Conservation (phyloP, 2,888 invertebrate species). For the Drosophila merina region DNA sequence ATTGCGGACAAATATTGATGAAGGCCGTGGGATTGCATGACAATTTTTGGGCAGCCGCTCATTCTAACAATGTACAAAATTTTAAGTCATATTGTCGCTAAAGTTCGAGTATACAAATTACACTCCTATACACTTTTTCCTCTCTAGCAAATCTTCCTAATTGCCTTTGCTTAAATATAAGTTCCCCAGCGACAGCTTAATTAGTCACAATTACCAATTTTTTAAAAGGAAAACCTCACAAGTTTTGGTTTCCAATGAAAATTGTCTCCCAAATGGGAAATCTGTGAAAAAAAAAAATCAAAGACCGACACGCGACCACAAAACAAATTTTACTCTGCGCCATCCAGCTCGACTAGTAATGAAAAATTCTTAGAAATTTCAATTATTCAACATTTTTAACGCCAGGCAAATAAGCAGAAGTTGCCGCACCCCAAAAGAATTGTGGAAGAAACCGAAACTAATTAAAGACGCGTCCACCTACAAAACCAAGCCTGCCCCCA, state of each 20-base stretch:
- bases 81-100: not conserved
- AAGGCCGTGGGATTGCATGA: not conserved
- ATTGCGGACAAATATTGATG: slow-evolving; percentile 31
- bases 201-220: slow-evolving; percentile 55
- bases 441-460: slow-evolving; percentile 58
- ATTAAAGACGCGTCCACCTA: slow-evolving; percentile 78
- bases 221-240: slow-evolving; percentile 26
- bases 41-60: slow-evolving; percentile 10
- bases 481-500: slow-evolving; percentile 46
- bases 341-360: slow-evolving; percentile 56
- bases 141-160: slow-evolving; percentile 20
- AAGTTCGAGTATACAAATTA: too few relatives aligned
- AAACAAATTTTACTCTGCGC: slow-evolving; percentile 44
- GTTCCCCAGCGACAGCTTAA: slow-evolving; percentile 38
- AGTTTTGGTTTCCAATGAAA: slow-evolving; percentile 53
- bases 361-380: slow-evolving; percentile 76
- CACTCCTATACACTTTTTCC: too few relatives aligned
- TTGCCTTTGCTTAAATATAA: slow-evolving; percentile 17
- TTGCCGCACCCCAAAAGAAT: slow-evolving; percentile 5
- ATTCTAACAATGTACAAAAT: not conserved
- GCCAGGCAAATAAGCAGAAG: slow-evolving; percentile 66
- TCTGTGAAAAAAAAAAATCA: slow-evolving; percentile 31
- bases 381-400: slow-evolving; percentile 78
- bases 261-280: slow-evolving; percentile 11
- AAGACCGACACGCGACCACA: slow-evolving; percentile 65